A percentile compares a stretch with the other conserved stretches of the same genome.
Conservation (phyloP, 2,888 invertebrate species). For the Geotrupes spiniger region DNA sequence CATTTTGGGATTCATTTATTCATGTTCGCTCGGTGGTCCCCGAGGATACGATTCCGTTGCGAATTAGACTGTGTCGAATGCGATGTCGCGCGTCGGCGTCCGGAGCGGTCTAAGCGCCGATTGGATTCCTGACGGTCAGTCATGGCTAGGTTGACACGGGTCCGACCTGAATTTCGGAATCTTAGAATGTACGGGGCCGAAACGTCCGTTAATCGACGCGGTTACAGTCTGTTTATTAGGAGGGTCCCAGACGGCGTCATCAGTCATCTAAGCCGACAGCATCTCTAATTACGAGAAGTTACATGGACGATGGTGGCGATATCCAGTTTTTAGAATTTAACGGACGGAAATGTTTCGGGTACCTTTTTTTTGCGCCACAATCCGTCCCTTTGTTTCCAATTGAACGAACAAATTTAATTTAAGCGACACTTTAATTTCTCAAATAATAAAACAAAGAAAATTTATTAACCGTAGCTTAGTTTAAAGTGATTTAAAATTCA, state of each 20-base stretch:
- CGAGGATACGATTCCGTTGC: constrained; percentile 27
- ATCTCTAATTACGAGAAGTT: constrained; percentile 48
- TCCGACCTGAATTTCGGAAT: constrained; percentile 42
- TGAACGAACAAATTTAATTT: too few species aligned
- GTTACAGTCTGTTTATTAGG: constrained; percentile 33
- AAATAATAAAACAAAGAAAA: too few species aligned
- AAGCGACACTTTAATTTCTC: too few species aligned
- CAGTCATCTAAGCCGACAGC: constrained; percentile 47
- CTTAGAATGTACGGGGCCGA: constrained; percentile 37
- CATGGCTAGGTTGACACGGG: constrained; percentile 48
- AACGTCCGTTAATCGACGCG: constrained; percentile 31
- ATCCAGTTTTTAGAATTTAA: constrained; percentile 2
- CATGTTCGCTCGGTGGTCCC: constrained; percentile 39
- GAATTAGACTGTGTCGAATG: constrained; percentile 33
- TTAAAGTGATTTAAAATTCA: too few species aligned
- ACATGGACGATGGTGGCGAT: constrained; percentile 26
- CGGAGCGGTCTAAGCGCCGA: constrained; percentile 27
- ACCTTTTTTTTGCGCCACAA: not conserved
- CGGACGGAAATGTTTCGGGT: constrained; percentile 1
- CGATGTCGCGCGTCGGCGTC: constrained; percentile 8
- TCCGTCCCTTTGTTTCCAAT: too few species aligned
- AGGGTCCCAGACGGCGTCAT: constrained; percentile 39
- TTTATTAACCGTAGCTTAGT: too few species aligned
- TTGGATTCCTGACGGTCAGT: constrained; percentile 45
- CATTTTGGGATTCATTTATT: constrained; percentile 47